phyloP scores from a whole-genome alignment of 2,113 vertebrate species.

The Phyllostomus discolor region DNA sequence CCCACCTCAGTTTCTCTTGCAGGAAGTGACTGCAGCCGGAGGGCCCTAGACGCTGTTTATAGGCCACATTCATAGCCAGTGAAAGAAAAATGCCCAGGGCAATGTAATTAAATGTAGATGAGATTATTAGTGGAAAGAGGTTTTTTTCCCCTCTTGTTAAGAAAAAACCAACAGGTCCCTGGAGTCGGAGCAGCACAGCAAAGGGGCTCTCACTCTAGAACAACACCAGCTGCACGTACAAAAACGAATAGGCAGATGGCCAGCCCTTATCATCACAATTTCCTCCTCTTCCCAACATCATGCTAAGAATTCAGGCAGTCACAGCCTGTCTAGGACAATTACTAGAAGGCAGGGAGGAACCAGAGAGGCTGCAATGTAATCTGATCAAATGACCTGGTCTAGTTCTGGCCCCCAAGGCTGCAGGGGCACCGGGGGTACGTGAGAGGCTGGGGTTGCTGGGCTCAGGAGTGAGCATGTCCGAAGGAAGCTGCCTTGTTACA shows the following conservation, averaged over 20 bases:
- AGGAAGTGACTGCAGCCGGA: slow-evolving; percentile 14
- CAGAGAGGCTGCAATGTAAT: neutral
- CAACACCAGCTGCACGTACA: no score
- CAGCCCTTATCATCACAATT: neutral
- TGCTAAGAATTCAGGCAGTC: neutral
- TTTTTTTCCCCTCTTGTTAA: fast-evolving
- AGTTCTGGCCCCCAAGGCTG: neutral
- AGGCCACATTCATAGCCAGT: neutral
- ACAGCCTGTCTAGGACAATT: neutral
- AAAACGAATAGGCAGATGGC: neutral
- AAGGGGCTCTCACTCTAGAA: neutral
- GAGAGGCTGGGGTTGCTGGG: neutral
- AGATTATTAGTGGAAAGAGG: slow-evolving; percentile 9
- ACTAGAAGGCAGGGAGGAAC: neutral
- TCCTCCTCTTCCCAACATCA: no score
- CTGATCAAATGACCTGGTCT: neutral
- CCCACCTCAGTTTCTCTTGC: neutral
- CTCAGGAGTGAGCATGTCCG: no score
- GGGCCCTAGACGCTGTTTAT: slow-evolving; percentile 34
- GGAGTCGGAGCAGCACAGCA: fast-evolving
- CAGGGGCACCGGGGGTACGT: neutral
- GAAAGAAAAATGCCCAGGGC: neutral
- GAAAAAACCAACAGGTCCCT: neutral
- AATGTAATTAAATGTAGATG: neutral
- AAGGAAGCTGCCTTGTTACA: neutral